Percentiles rank a stretch among this genome's conserved stretches.
Evolutionary conservation across 2,113 vertebrate genomes (phyloP).

Genomic region (Carassius carassius): DNA sequence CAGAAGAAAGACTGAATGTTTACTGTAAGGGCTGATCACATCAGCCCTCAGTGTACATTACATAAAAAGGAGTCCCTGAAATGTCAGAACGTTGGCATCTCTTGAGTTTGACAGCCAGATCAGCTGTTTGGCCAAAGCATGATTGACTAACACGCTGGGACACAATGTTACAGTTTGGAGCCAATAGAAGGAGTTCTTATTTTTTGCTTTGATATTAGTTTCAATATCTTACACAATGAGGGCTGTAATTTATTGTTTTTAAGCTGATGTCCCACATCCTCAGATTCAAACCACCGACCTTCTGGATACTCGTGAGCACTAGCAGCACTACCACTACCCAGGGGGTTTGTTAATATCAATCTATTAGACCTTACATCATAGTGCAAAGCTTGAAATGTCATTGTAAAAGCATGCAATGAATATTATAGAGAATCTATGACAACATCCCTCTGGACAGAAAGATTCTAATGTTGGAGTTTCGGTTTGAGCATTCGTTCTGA

Average conservation of each 20-base stretch:
- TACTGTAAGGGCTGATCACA: not conserved
- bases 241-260: not conserved
- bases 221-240: conserved; percentile 1
- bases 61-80: conserved; percentile 8
- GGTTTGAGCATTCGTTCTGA: not conserved
- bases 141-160: not conserved
- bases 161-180: not conserved
- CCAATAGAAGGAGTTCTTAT: not conserved
- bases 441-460: not conserved
- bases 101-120: conserved; percentile 20
- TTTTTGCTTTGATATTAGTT: not conserved
- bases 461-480: not conserved
- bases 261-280: not conserved
- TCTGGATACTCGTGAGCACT: not conserved
- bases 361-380: conserved; percentile 18
- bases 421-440: conserved; percentile 4
- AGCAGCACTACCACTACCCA: not conserved
- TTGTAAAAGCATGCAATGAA: not conserved
- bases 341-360: not conserved
- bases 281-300: not conserved
- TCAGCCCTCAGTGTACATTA: conserved; percentile 6
- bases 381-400: conserved; percentile 13
- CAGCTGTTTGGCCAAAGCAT: conserved; percentile 32
- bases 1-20: not conserved
- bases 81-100: not conserved